Evolutionary conservation across 2,113 vertebrate genomes (phyloP).

Genomic region (Rhodinocichla rosea): DNA sequence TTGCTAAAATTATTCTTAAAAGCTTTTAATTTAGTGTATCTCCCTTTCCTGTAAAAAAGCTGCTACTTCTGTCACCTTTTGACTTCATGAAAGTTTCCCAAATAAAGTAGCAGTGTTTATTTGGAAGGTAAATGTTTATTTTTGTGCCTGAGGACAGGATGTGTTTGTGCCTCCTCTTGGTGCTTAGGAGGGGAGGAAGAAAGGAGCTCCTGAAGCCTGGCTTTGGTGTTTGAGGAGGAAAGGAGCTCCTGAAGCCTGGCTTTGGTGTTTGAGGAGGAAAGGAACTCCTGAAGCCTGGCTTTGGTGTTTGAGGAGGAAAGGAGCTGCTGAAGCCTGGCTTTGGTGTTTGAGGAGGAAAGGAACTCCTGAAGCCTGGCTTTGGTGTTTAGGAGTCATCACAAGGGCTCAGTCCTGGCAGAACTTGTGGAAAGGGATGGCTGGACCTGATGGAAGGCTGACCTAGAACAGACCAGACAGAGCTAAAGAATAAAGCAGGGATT

Average conservation of each 20-base stretch:
- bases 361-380: too few relatives aligned
- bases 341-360: too few relatives aligned
- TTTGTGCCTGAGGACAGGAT: neutral
- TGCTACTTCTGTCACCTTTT: neutral
- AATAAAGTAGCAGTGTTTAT: neutral
- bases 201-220: too few relatives aligned
- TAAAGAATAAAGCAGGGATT: neutral
- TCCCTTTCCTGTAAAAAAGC: neutral
- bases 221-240: too few relatives aligned
- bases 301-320: too few relatives aligned
- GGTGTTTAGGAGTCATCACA: rapidly evolving
- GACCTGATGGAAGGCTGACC: neutral
- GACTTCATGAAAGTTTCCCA: neutral
- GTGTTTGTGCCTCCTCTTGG: neutral
- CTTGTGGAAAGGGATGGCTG: neutral
- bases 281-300: too few relatives aligned
- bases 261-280: too few relatives aligned
- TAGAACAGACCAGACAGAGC: neutral
- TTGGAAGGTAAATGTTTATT: neutral
- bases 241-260: too few relatives aligned
- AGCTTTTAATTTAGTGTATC: neutral
- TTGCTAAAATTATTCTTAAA: neutral
- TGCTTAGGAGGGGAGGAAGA: rapidly evolving
- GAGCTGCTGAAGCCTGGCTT: too few relatives aligned
- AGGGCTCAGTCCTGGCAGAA: neutral